phyloP scores from a whole-genome alignment of 2,113 vertebrate species.

The Poeciliopsis prolifica region DNA sequence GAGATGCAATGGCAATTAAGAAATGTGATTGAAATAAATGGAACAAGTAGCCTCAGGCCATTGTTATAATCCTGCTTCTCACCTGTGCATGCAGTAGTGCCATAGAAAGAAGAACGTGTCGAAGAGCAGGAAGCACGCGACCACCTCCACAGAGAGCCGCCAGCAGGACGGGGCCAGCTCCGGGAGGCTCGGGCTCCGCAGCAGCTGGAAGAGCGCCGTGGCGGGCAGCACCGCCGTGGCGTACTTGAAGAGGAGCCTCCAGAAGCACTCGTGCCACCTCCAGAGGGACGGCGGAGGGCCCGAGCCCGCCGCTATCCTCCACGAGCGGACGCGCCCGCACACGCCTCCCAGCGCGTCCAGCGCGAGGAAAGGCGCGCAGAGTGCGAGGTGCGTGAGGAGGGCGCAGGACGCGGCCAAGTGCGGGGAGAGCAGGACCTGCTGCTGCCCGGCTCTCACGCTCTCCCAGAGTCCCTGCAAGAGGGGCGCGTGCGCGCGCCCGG shows the following conservation, averaged over 20 bases:
- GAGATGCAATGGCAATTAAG: no score
- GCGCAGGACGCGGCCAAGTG: slow-evolving; percentile 59
- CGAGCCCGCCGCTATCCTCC: slow-evolving; percentile 55
- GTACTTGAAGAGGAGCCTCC: slow-evolving; percentile 63
- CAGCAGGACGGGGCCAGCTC: slow-evolving; percentile 63
- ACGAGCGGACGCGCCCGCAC: slow-evolving; percentile 42
- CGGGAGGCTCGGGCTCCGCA: slow-evolving; percentile 31
- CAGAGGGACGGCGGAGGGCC: slow-evolving; percentile 22
- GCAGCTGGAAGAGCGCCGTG: slow-evolving; percentile 52
- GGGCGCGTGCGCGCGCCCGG: neutral
- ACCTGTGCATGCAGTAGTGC: slow-evolving; percentile 78
- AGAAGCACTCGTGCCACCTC: slow-evolving; percentile 62
- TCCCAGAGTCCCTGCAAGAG: slow-evolving; percentile 76
- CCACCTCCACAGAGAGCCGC: slow-evolving; percentile 61
- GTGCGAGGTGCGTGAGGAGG: slow-evolving; percentile 66
- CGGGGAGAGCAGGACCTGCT: slow-evolving; percentile 50
- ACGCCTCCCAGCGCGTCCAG: slow-evolving; percentile 66
- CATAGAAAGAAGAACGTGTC: slow-evolving; percentile 74
- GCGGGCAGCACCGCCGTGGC: slow-evolving; percentile 56
- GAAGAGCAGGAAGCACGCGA: slow-evolving; percentile 72
- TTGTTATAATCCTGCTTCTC: slow-evolving; percentile 8
- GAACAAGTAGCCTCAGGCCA: neutral
- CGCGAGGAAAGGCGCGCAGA: slow-evolving; percentile 71
- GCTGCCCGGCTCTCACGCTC: slow-evolving; percentile 20
- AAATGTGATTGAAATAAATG: no score